Evolutionary conservation across 2,888 invertebrate species (phyloP).

Genomic region (Meganola albula): DNA sequence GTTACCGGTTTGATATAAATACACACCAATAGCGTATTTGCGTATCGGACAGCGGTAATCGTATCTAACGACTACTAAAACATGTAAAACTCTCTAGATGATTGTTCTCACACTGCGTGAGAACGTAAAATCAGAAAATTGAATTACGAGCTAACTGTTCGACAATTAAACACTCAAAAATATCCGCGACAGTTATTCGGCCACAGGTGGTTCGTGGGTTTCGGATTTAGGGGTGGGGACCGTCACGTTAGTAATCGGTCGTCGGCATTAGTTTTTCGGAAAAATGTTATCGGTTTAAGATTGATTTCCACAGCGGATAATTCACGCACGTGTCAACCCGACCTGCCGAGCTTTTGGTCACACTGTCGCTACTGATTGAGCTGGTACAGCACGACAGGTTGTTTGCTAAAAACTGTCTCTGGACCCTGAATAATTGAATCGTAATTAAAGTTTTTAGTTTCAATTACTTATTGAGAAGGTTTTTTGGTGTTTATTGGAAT

Average conservation of each 20-base stretch:
- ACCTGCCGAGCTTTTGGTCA: conserved; percentile 46
- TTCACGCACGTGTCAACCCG: conserved; percentile 66
- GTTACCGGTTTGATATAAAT: conserved; percentile 36
- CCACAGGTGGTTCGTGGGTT: conserved; percentile 67
- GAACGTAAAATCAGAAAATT: conserved; percentile 60
- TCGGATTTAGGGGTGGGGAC: conserved; percentile 59
- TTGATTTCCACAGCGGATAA: conserved; percentile 74
- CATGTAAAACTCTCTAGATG: conserved; percentile 46
- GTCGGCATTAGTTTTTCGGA: conserved; percentile 57
- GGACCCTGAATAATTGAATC: conserved; percentile 11
- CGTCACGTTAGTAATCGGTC: conserved; percentile 59
- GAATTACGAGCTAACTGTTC: conserved; percentile 60
- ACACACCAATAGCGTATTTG: conserved; percentile 44
- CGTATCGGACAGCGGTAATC: conserved; percentile 56
- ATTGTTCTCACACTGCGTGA: conserved; percentile 70
- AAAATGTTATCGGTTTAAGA: conserved; percentile 54
- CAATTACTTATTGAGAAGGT: conserved; percentile 15
- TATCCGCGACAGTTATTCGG: conserved; percentile 58
- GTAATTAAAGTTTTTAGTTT: conserved; percentile 24
- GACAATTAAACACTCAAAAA: conserved; percentile 64
- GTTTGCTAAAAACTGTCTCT: conserved; percentile 34
- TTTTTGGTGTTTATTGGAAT: neutral
- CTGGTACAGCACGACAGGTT: conserved; percentile 38
- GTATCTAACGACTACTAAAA: conserved; percentile 47
- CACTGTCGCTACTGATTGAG: conserved; percentile 47